Conservation (phyloP, 2,113 vertebrate species). For the Leuciscus idus region DNA sequence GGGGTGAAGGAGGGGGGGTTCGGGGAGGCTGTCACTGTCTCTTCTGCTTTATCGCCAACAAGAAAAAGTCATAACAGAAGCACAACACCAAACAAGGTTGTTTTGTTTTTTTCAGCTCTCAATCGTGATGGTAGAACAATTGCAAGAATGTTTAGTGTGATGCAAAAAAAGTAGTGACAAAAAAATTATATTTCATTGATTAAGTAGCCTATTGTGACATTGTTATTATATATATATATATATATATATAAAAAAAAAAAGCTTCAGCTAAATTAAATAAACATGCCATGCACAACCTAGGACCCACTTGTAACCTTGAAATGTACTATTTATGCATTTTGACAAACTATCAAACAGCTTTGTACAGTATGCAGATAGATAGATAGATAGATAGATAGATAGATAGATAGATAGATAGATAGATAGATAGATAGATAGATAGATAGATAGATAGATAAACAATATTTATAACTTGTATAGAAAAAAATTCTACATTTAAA, state of each 20-base stretch:
- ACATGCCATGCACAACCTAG: not conserved
- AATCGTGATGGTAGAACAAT: not conserved
- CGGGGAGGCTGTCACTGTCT: conserved; percentile 66
- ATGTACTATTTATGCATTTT: not conserved
- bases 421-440: too few species aligned
- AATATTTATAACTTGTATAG: too few species aligned
- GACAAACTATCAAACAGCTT: not conserved
- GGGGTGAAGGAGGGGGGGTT: conserved; percentile 65
- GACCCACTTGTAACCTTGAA: not conserved
- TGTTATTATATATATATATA: too few species aligned
- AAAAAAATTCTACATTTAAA: too few species aligned
- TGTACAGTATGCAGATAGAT: not conserved
- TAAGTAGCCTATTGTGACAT: too few species aligned
- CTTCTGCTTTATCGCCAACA: conserved; percentile 64
- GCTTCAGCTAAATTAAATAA: not conserved
- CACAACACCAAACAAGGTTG: conserved; percentile 43
- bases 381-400: too few species aligned
- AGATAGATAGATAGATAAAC: too few species aligned
- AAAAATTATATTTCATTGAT: not conserved
- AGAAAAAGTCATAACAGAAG: conserved; percentile 61
- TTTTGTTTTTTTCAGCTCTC: not conserved
- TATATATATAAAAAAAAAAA: too few species aligned
- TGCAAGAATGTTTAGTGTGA: not conserved
- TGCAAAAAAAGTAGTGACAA: not conserved
- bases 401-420: too few species aligned